These are phyloP conservation scores for Chondrosia reniformis DNA, from an alignment of 37 sponge, comb jelly and placozoan genomes.

Conservation along the genomic window DNA sequence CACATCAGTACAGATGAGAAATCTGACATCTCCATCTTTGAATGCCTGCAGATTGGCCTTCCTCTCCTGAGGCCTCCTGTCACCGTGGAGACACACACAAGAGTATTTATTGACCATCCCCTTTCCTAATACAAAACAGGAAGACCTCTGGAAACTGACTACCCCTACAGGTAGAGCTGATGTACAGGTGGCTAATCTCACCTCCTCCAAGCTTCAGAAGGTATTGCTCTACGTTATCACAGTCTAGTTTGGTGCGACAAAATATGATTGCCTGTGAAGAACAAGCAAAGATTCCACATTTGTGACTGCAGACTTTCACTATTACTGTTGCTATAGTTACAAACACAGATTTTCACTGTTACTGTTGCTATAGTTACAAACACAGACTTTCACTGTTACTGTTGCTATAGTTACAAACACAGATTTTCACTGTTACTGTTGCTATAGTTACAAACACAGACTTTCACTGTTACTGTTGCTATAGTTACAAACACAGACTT, in stretches of 20 bases:
- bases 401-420: too few species aligned
- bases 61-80: conserved; percentile 81
- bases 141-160: too few species aligned
- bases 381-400: too few species aligned
- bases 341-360: too few species aligned
- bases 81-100: conserved; percentile 95
- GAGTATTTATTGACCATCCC: conserved; percentile 83
- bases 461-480: too few species aligned
- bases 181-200: background rate
- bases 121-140: conserved; percentile 20
- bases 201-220: conserved; percentile 64
- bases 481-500: too few species aligned
- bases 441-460: too few species aligned
- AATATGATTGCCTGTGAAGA: conserved; percentile 80
- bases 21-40: conserved; percentile 83
- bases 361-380: too few species aligned
- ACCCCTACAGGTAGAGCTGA: background rate
- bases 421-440: too few species aligned
- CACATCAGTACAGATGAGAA: conserved; percentile 96
- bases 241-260: conserved; percentile 97
- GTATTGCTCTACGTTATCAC: conserved; percentile 91
- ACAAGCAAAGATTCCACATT: too few species aligned
- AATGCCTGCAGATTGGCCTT: conserved; percentile 81
- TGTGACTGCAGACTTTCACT: too few species aligned
- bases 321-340: too few species aligned